Evolutionary conservation across 2,797 vertebrate species (phyloP), one percentile per base, ranked within the genome.

Genomic region (Siniperca obscura): DNA sequence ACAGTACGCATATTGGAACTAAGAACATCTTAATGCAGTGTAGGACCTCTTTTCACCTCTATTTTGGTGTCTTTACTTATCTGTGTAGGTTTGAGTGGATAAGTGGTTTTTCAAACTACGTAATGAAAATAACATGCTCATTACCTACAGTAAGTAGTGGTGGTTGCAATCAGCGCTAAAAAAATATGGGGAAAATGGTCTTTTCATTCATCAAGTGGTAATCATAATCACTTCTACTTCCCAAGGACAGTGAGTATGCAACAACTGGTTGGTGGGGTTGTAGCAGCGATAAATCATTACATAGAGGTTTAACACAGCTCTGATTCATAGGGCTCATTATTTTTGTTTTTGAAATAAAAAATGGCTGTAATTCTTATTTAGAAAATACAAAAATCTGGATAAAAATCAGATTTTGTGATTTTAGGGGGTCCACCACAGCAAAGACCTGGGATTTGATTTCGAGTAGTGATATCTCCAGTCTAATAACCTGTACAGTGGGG

Each of bases 191-290:
- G 5, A 13, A 70, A 66, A 36, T 40, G 4, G 17, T n/a, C 4
- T 44, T 64, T 71, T 36, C 4, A 7, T 60, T 76, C 36, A 53
- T 30, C 30, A 42, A 70, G 22, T 64, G 12, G 25, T 76, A 34
- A 81, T 70, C 44, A 34, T 22, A 73, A 62, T 69, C 25, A 76
- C 61, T 76, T 74, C 3, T 57, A 7, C 21, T 62, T 77, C 14
- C 22, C 46, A 83, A 73, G 55, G 69, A 60, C 71, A 52, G 25
- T 4, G 48, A 61, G 7, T 12, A 21, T 40, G 19, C 40, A 60
- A 27, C 44, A 76, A 57, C 14, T 12, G 50, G n/a, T 46, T 70
- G 44, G 5, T 65, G 1, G 8, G 25, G 19, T 38, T 65, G 5
- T 21, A 52, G 25, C 40, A 19, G 13, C 0, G 0, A 67, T 72